Percentiles rank a stretch among this genome's conserved stretches.
Evolutionary conservation across 2,888 invertebrate genomes (phyloP).

Genomic region (Cartodere bifasciata): DNA sequence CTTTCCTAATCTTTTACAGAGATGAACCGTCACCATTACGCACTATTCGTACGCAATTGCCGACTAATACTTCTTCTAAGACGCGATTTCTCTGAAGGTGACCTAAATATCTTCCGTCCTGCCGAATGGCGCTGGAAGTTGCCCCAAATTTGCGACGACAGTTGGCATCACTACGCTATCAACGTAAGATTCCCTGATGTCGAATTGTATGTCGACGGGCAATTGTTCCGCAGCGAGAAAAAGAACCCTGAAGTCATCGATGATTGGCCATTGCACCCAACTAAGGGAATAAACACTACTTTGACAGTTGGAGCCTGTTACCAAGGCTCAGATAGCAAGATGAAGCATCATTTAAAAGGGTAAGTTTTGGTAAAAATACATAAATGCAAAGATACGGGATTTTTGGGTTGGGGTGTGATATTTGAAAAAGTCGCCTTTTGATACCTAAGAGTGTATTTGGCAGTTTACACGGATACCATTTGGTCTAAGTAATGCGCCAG

Average conservation of each 20-base stretch:
- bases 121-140: conserved; percentile 99
- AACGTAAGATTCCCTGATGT: conserved; percentile 88
- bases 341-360: conserved; percentile 78
- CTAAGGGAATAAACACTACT: conserved; percentile 86
- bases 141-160: conserved; percentile 90
- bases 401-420: too few species aligned
- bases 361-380: too few species aligned
- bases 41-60: conserved; percentile 93
- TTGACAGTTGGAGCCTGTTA: conserved; percentile 91
- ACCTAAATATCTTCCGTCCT: conserved; percentile 87
- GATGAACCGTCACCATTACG: conserved; percentile 99
- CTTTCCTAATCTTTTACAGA: conserved; percentile 43
- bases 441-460: too few species aligned
- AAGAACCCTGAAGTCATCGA: conserved; percentile 95
- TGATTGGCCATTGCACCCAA: conserved; percentile 97
- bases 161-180: conserved; percentile 97
- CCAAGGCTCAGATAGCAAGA: conserved; percentile 65
- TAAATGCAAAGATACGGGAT: too few species aligned
- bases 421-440: too few species aligned
- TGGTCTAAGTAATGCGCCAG: too few species aligned
- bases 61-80: conserved; percentile 83
- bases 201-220: conserved; percentile 80
- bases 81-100: conserved; percentile 83
- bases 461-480: too few species aligned
- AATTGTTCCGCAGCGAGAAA: conserved; percentile 46